phyloP scores from a whole-genome alignment of 2,888 invertebrate genomes.

The Cephus rjabovi region DNA sequence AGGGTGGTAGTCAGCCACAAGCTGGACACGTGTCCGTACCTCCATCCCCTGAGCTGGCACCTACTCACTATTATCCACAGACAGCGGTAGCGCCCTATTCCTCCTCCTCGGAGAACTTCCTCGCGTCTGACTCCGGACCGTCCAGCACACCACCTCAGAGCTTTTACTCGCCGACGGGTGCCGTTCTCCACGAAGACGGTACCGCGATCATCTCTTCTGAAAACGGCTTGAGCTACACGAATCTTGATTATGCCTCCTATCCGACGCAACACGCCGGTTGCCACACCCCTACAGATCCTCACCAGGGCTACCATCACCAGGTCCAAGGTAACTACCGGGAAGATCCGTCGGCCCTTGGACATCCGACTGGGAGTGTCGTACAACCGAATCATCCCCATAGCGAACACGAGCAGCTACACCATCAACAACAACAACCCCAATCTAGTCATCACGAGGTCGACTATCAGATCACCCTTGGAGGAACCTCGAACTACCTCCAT shows the following conservation, averaged over 20 bases:
- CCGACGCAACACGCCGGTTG: slow-evolving; percentile 42
- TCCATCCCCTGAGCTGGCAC: slow-evolving; percentile 58
- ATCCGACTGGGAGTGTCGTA: slow-evolving; percentile 31
- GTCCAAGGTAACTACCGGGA: slow-evolving; percentile 60
- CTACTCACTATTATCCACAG: slow-evolving; percentile 60
- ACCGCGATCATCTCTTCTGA: slow-evolving; percentile 85
- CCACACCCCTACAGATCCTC: slow-evolving; percentile 45
- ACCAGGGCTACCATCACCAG: slow-evolving; percentile 69
- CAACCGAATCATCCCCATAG: slow-evolving; percentile 30
- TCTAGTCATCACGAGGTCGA: slow-evolving; percentile 28
- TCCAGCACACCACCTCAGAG: slow-evolving; percentile 52
- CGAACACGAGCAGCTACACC: slow-evolving; percentile 53
- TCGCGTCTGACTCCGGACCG: slow-evolving; percentile 32
- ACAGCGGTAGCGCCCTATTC: slow-evolving; percentile 62
- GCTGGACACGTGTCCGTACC: slow-evolving; percentile 70
- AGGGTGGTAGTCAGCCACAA: slow-evolving; percentile 58
- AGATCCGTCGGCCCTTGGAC: slow-evolving; percentile 62
- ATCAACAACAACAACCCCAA: slow-evolving; percentile 41
- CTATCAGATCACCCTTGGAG: slow-evolving; percentile 66
- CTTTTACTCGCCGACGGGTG: slow-evolving; percentile 57
- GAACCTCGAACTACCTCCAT: slow-evolving; percentile 48
- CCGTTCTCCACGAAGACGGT: slow-evolving; percentile 65
- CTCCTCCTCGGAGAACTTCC: slow-evolving; percentile 61
- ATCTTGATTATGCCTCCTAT: slow-evolving; percentile 80
- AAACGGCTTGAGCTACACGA: slow-evolving; percentile 90